Conservation (phyloP, 1,140 invertebrate genomes). For the Drosophila mauritiana region DNA sequence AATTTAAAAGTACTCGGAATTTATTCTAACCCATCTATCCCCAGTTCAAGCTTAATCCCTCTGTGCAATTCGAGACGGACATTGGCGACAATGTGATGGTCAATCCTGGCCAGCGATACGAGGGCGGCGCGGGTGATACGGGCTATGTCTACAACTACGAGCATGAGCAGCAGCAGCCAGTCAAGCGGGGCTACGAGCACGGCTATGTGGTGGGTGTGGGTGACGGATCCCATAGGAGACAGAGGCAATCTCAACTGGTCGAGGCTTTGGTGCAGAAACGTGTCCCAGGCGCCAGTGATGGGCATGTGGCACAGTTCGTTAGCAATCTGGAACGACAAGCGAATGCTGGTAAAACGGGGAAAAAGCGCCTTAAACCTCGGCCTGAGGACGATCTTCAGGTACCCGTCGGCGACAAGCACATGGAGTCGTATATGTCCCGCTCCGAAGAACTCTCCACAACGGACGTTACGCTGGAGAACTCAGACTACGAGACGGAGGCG, state of each 20-base stretch:
- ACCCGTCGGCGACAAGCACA: slow-evolving; percentile 8
- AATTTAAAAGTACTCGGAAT: neutral
- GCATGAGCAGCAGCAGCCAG: slow-evolving; percentile 1
- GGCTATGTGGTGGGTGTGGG: slow-evolving; percentile 37
- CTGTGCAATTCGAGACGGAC: slow-evolving; percentile 68
- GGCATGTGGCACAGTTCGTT: slow-evolving; percentile 48
- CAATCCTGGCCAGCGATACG: slow-evolving; percentile 27
- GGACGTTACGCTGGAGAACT: slow-evolving; percentile 19
- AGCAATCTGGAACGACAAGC: slow-evolving; percentile 50
- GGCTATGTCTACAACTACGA: slow-evolving; percentile 17
- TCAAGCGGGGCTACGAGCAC: slow-evolving; percentile 23
- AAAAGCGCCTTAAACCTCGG: slow-evolving; percentile 51
- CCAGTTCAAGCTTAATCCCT: slow-evolving; percentile 64
- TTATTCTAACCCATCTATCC: no score
- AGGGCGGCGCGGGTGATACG: slow-evolving; percentile 10
- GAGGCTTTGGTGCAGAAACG: slow-evolving; percentile 33
- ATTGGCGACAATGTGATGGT: slow-evolving; percentile 67
- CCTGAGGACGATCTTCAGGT: slow-evolving; percentile 9
- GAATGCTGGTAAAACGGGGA: slow-evolving; percentile 27
- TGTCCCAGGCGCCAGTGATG: slow-evolving; percentile 18
- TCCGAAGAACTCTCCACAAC: slow-evolving; percentile 30
- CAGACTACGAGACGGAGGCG: slow-evolving; percentile 43
- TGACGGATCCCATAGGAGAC: slow-evolving; percentile 6
- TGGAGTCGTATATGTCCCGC: slow-evolving; percentile 47
- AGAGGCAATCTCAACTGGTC: slow-evolving; percentile 6